Evolutionary conservation across 2,113 vertebrate species (phyloP).

Genomic region (Riparia riparia): DNA sequence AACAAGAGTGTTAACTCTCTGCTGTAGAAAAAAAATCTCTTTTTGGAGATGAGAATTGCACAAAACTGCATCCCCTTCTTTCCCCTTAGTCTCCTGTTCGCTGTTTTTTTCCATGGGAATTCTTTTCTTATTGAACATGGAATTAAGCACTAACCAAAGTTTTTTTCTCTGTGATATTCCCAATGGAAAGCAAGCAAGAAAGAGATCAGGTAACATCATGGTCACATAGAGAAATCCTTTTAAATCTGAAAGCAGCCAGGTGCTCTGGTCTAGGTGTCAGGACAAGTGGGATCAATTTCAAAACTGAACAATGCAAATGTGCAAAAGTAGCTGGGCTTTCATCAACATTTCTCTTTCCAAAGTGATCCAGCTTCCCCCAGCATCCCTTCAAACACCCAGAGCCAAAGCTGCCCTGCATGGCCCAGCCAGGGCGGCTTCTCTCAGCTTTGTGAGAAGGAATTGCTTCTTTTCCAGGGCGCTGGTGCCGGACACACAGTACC

Average conservation of each 20-base stretch:
- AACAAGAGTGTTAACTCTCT: background rate
- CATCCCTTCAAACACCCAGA: background rate
- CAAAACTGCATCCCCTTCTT: background rate
- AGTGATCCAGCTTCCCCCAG: background rate
- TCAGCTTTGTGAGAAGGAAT: background rate
- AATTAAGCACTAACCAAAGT: background rate
- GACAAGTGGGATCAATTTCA: background rate
- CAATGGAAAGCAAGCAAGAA: background rate
- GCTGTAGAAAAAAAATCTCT: background rate
- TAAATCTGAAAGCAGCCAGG: background rate
- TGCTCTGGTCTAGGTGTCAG: background rate
- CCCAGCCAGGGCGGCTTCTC: background rate
- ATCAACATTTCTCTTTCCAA: background rate
- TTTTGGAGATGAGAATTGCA: background rate
- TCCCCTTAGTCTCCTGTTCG: background rate
- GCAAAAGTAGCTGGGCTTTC: background rate
- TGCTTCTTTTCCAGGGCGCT: fast-evolving
- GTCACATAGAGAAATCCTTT: background rate
- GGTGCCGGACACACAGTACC: background rate
- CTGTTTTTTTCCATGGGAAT: background rate
- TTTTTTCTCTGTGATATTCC: background rate
- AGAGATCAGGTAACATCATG: background rate
- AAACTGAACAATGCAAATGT: background rate
- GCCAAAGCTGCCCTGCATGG: fast-evolving
- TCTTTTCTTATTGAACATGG: background rate